A percentile compares a stretch with the other conserved stretches of the same genome.
Evolutionary conservation across 1,140 invertebrate genomes (phyloP).

Genomic region (Neotoxoptera formosana): DNA sequence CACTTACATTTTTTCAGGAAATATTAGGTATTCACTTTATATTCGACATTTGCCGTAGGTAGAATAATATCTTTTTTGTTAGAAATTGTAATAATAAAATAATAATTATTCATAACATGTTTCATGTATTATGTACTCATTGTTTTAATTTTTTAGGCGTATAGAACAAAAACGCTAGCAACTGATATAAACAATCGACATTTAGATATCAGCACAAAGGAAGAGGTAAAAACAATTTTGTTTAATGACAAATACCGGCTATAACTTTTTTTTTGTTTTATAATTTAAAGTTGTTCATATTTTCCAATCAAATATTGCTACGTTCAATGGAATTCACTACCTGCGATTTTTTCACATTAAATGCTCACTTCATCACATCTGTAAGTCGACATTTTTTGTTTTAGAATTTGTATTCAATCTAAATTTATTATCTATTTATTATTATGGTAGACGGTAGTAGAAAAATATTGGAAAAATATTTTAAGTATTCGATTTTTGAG

Average conservation of each 20-base stretch:
- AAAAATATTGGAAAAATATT: too few species aligned
- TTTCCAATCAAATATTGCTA: constrained; percentile 44
- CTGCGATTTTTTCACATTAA: constrained; percentile 50
- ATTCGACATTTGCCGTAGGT: background rate
- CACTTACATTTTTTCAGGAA: background rate
- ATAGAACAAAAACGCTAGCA: background rate
- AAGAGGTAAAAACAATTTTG: background rate
- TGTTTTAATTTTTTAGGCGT: background rate
- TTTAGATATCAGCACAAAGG: constrained; percentile 16
- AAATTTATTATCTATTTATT: too few species aligned
- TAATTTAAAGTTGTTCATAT: background rate
- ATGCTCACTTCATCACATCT: constrained; percentile 53
- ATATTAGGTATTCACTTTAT: background rate
- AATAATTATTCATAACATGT: background rate
- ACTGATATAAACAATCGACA: constrained; percentile 9
- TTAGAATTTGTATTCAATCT: too few species aligned
- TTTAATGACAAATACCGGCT: background rate
- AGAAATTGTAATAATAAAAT: background rate
- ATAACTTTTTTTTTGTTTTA: background rate
- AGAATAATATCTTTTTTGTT: background rate
- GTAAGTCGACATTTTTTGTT: constrained; percentile 38
- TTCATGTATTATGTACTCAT: background rate
- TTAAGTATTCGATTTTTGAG: too few species aligned
- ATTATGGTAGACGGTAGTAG: too few species aligned
- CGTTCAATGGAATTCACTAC: constrained; percentile 45